phyloP scores from a whole-genome alignment of 2,797 vertebrate species.

The Pachyuromys duprasi region DNA sequence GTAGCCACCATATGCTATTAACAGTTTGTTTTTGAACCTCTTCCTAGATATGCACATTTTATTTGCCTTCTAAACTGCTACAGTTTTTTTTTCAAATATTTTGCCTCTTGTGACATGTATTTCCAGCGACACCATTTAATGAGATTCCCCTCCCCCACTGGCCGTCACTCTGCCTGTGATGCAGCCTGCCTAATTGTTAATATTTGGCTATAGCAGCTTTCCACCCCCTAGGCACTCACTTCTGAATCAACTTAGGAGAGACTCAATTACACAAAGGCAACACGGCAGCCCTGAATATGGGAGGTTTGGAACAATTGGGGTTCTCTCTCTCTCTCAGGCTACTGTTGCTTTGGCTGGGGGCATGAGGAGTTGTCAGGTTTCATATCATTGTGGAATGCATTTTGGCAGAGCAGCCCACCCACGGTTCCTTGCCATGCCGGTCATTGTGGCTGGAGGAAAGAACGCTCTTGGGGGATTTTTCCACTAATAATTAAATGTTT shows the following conservation, averaged over 20 bases:
- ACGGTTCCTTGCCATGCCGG: neutral
- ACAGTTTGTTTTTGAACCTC: slow-evolving; percentile 20
- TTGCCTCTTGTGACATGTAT: neutral
- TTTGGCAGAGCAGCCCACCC: neutral
- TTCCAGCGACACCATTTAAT: neutral
- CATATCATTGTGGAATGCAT: neutral
- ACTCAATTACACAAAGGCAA: neutral
- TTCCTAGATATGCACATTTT: neutral
- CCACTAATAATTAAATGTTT: neutral
- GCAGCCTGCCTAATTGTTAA: neutral
- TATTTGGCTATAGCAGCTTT: neutral
- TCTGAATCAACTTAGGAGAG: neutral
- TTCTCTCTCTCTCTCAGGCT: neutral
- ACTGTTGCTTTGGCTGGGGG: neutral
- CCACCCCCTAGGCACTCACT: neutral
- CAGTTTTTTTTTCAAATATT: slow-evolving; percentile 30
- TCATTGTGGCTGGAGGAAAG: neutral
- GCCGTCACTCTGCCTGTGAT: neutral
- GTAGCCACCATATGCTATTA: neutral
- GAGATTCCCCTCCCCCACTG: neutral
- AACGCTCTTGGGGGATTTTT: neutral
- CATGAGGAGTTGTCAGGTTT: too few relatives aligned
- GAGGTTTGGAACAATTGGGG: neutral
- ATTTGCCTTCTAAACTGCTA: slow-evolving; percentile 20
- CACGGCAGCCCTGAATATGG: neutral